phyloP scores from a whole-genome alignment of 2,888 invertebrate genomes.

The Bellardia pandia region DNA sequence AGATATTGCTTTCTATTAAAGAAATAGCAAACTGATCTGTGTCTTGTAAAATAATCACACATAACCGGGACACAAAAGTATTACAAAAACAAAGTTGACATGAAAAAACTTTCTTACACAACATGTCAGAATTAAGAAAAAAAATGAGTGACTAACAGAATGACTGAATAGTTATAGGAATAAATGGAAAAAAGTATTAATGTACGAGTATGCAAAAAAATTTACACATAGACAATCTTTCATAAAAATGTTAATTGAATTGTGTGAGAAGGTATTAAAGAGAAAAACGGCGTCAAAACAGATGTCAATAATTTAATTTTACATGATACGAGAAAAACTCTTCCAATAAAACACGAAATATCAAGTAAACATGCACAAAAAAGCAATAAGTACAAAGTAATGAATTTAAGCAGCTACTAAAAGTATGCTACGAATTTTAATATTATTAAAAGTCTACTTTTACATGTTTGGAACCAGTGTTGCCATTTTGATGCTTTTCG shows the following conservation, averaged over 20 bases:
- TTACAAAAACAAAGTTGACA: slow-evolving; percentile 1
- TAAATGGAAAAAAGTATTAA: not conserved
- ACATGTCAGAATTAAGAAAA: not conserved
- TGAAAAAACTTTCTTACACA: not conserved
- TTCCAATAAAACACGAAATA: not conserved
- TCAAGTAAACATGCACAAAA: not conserved
- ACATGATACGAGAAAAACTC: not conserved
- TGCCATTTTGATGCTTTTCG: too few species aligned
- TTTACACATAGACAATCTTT: not conserved
- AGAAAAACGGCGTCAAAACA: slow-evolving; percentile 16
- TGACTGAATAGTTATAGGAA: not conserved
- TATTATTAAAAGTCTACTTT: slow-evolving; percentile 9
- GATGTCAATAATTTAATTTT: slow-evolving; percentile 57
- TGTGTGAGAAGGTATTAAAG: slow-evolving; percentile 8
- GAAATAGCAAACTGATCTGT: not conserved
- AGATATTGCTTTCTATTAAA: slow-evolving; percentile 17
- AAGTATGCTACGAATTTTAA: slow-evolving; percentile 26
- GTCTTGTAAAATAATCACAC: slow-evolving; percentile 4
- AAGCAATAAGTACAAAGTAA: not conserved
- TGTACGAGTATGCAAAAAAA: not conserved
- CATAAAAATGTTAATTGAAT: slow-evolving; percentile 4
- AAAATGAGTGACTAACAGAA: not conserved
- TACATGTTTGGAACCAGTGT: not conserved
- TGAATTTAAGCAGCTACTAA: slow-evolving; percentile 15
- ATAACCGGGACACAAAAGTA: not conserved